Evolutionary conservation across 1,140 invertebrate species (phyloP).

Genomic region (Pollicipes pollicipes): DNA sequence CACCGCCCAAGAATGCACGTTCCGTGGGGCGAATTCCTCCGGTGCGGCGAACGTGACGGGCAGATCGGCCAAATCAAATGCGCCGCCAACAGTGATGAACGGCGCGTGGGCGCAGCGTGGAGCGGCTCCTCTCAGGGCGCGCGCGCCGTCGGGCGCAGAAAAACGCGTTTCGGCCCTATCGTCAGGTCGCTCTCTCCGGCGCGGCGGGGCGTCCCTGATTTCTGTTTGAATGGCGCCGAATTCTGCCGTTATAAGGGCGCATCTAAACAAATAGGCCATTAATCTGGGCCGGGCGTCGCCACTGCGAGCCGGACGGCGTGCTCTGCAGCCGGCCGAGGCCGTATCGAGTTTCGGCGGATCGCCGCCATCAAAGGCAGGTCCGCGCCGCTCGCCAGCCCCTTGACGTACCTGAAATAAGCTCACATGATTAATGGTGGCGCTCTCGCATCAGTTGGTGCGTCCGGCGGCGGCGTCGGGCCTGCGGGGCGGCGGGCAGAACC

Average conservation of each 20-base stretch:
- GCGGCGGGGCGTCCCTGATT: background rate
- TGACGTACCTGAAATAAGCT: constrained; percentile 1
- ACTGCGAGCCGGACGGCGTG: background rate
- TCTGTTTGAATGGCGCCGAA: background rate
- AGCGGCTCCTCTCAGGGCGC: too few relatives aligned
- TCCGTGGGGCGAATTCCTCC: too few relatives aligned
- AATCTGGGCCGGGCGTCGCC: background rate
- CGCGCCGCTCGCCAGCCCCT: background rate
- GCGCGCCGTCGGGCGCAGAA: too few relatives aligned
- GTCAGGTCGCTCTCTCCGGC: too few relatives aligned
- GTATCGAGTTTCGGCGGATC: background rate
- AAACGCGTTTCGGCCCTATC: too few relatives aligned
- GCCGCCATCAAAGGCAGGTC: background rate
- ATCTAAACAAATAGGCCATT: background rate
- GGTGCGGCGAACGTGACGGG: background rate
- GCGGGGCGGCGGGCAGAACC: too few relatives aligned
- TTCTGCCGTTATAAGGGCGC: background rate
- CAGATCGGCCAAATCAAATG: background rate
- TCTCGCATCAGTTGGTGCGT: background rate
- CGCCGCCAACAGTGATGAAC: background rate
- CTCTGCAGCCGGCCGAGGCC: too few relatives aligned
- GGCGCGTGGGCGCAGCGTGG: too few relatives aligned
- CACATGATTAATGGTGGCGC: background rate
- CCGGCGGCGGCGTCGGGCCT: too few relatives aligned
- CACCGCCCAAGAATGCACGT: too few relatives aligned